Evolutionary conservation across 2,113 vertebrate genomes (phyloP).

Genomic region (Ailurus styani): DNA sequence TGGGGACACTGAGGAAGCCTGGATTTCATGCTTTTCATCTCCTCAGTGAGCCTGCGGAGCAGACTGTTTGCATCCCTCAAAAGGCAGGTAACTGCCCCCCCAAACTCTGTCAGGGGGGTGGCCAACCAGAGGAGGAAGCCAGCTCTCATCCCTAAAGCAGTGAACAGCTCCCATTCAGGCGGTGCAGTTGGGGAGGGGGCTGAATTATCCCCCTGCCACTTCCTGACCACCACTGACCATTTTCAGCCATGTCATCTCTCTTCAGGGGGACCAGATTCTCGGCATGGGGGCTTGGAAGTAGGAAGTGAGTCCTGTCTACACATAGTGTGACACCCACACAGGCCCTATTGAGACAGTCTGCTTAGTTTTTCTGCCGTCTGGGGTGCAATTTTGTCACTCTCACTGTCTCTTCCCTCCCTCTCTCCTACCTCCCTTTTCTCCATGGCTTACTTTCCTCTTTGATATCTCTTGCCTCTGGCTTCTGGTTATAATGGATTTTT

Average conservation of each 20-base stretch:
- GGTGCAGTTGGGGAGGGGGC: neutral
- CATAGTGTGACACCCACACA: neutral
- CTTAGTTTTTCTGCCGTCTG: neutral
- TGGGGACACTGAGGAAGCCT: neutral
- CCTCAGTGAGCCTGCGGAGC: neutral
- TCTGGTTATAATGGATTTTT: slow-evolving; percentile 35
- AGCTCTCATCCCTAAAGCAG: neutral
- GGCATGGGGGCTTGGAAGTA: neutral
- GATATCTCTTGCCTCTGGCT: slow-evolving; percentile 61
- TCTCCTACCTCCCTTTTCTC: neutral
- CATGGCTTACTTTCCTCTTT: slow-evolving; percentile 26
- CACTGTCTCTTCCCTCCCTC: neutral
- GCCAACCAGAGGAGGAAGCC: neutral
- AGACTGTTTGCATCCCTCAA: neutral
- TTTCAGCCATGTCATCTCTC: neutral
- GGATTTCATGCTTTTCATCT: neutral
- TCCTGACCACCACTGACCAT: neutral
- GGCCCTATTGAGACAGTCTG: neutral
- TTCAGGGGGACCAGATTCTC: neutral
- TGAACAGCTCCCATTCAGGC: neutral
- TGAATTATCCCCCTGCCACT: neutral
- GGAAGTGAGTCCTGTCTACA: neutral
- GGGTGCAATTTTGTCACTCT: slow-evolving; percentile 40
- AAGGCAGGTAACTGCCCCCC: neutral
- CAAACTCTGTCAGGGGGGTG: neutral